Percentiles rank a stretch among this genome's conserved stretches.
Conservation (phyloP, 1,140 invertebrate species). For the Neodiprion lecontei region DNA sequence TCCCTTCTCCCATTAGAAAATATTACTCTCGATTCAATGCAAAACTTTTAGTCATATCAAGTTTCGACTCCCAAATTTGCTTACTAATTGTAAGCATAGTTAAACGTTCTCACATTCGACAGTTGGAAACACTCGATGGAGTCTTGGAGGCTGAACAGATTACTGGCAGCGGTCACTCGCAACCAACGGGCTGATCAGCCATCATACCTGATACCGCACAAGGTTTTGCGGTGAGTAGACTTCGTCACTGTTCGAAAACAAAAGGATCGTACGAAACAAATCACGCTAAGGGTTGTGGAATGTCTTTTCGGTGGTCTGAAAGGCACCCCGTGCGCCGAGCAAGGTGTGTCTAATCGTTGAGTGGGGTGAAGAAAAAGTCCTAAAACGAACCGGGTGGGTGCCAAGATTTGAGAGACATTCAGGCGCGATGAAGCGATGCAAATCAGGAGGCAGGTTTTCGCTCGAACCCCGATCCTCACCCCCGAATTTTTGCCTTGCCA, state of each 20-base stretch:
- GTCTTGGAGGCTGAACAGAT: too few relatives aligned
- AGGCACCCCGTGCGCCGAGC: slow-evolving; percentile 20
- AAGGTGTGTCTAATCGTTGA: slow-evolving; percentile 30
- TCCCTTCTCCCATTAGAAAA: too few relatives aligned
- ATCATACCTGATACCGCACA: too few relatives aligned
- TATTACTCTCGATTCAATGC: too few relatives aligned
- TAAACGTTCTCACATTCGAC: too few relatives aligned
- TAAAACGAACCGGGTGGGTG: neutral
- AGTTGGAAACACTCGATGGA: too few relatives aligned
- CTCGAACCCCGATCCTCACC: neutral
- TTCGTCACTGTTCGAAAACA: slow-evolving; percentile 26
- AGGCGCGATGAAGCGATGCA: slow-evolving; percentile 34
- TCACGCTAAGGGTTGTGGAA: slow-evolving; percentile 23
- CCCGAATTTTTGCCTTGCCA: too few relatives aligned
- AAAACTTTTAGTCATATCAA: too few relatives aligned
- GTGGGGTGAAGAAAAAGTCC: slow-evolving; percentile 15
- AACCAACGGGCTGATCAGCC: too few relatives aligned
- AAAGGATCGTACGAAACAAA: slow-evolving; percentile 31
- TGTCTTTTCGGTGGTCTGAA: slow-evolving; percentile 22
- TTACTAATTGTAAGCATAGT: neutral
- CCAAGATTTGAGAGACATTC: slow-evolving; percentile 33
- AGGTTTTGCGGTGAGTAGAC: slow-evolving; percentile 21
- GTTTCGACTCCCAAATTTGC: neutral
- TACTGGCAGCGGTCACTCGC: too few relatives aligned
- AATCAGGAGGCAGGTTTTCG: slow-evolving; percentile 30